phyloP scores from a whole-genome alignment of 2,113 vertebrate species.

The Takifugu bimaculatus region DNA sequence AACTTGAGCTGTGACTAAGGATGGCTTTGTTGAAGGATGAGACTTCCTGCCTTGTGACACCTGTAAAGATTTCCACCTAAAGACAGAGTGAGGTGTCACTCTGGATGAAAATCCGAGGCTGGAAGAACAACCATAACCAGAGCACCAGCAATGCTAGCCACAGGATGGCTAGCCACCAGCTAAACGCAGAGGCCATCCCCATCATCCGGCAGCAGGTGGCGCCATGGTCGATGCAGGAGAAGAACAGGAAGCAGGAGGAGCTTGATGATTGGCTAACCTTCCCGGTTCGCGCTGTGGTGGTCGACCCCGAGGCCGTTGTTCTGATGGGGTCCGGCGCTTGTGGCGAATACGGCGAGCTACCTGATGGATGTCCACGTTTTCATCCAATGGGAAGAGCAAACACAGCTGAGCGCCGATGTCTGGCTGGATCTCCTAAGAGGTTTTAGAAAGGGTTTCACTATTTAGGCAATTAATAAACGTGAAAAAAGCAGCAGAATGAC shows the following conservation, averaged over 20 bases:
- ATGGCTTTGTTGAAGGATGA: background rate
- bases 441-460: background rate
- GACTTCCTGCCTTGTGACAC: constrained; percentile 47
- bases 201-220: constrained; percentile 51
- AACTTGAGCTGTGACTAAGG: background rate
- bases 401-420: constrained; percentile 94
- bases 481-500: background rate
- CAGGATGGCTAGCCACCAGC: constrained; percentile 34
- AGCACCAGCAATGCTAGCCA: constrained; percentile 23
- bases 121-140: constrained; percentile 35
- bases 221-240: constrained; percentile 38
- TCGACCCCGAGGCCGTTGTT: constrained; percentile 87
- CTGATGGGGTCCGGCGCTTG: constrained; percentile 85
- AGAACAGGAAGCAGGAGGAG: constrained; percentile 67
- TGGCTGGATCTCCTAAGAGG: constrained; percentile 90
- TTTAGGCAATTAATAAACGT: background rate
- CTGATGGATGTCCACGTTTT: constrained; percentile 96
- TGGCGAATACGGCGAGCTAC: constrained; percentile 96
- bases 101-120: constrained; percentile 31
- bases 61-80: constrained; percentile 8
- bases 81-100: constrained; percentile 22
- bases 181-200: constrained; percentile 32
- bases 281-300: constrained; percentile 91
- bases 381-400: constrained; percentile 92
- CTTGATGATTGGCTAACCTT: constrained; percentile 95